These are phyloP conservation scores for Ptilonorhynchus violaceus DNA, from an alignment of 2,113 vertebrate species.

Conservation along the genomic window DNA sequence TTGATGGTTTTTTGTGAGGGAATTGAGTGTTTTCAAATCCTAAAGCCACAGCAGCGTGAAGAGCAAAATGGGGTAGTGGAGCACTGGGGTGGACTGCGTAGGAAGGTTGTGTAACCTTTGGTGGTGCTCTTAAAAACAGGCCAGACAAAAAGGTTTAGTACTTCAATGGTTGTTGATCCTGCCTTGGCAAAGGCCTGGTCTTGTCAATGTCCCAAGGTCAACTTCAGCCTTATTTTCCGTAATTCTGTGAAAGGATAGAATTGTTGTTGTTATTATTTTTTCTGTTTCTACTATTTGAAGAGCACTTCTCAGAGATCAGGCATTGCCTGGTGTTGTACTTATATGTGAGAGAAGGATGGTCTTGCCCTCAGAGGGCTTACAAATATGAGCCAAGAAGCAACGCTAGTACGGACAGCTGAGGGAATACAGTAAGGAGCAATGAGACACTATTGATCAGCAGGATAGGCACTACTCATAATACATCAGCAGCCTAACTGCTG, in stretches of 20 bases:
- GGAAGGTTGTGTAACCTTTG: not conserved
- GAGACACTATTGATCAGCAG: not conserved
- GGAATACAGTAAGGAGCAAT: not conserved
- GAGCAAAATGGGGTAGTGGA: not conserved
- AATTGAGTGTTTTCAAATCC: not conserved
- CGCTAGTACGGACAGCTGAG: not conserved
- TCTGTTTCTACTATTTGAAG: not conserved
- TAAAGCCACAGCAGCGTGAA: not conserved
- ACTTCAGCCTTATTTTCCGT: not conserved
- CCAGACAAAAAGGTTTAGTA: not conserved
- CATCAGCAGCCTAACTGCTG: conserved; percentile 55
- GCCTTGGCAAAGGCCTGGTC: not conserved
- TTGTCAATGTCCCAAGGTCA: not conserved
- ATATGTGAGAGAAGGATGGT: not conserved
- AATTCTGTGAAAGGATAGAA: not conserved
- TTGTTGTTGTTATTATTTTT: not conserved
- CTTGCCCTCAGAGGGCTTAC: not conserved
- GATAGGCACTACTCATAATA: conserved; percentile 40
- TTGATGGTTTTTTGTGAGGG: not conserved
- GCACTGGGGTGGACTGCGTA: not conserved
- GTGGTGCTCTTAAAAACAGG: not conserved
- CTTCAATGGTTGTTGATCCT: not conserved
- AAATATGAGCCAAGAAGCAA: not conserved
- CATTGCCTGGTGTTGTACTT: not conserved
- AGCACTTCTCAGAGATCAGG: not conserved